These are phyloP conservation scores for Papilio machaon DNA, from an alignment of 1,140 invertebrate species.

Conservation along the genomic window DNA sequence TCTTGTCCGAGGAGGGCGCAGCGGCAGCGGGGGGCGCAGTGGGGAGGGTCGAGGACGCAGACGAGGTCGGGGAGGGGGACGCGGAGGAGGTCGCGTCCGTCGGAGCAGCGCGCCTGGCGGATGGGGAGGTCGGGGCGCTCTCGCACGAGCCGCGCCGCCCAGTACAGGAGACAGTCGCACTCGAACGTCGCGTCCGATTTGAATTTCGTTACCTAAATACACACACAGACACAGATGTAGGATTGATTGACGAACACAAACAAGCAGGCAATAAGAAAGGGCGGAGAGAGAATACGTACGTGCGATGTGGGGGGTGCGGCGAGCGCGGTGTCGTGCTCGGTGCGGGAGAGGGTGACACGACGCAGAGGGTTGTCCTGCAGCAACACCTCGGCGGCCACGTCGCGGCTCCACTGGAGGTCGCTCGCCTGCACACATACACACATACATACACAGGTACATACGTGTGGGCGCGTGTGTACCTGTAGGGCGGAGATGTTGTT, in stretches of 20 bases:
- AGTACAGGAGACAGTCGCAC: constrained; percentile 44
- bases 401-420: constrained; percentile 12
- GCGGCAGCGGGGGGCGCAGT: constrained; percentile 21
- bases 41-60: constrained; percentile 23
- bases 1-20: neutral
- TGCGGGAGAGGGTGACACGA: neutral
- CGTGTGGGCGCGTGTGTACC: too few species aligned
- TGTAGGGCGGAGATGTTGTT: too few species aligned
- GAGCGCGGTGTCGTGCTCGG: neutral
- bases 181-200: constrained; percentile 5
- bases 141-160: constrained; percentile 48
- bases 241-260: too few species aligned
- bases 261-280: too few species aligned
- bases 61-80: neutral
- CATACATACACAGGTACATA: neutral
- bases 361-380: constrained; percentile 8
- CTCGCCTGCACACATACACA: neutral
- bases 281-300: neutral
- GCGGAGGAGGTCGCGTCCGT: constrained; percentile 15
- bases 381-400: neutral
- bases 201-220: constrained; percentile 35
- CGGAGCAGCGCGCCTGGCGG: constrained; percentile 22
- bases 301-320: neutral
- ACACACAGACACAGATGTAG: too few species aligned
- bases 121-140: constrained; percentile 34